These are phyloP conservation scores for Tonatia bakeri DNA, from an alignment of 2,113 vertebrate species.

Conservation along the genomic window DNA sequence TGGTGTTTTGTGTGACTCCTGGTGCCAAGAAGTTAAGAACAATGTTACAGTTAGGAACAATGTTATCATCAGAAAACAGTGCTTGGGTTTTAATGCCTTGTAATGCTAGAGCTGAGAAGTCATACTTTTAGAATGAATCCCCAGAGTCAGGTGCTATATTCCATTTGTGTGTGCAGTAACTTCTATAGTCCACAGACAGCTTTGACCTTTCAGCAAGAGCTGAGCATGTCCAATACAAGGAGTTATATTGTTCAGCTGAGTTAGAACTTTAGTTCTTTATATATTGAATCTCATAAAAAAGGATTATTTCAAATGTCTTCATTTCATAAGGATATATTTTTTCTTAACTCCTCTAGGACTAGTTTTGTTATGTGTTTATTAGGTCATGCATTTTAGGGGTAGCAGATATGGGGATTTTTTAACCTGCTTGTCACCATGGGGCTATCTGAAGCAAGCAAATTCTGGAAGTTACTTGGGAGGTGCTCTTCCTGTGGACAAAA, in stretches of 20 bases:
- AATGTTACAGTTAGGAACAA: conserved; percentile 67
- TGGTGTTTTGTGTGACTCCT: conserved; percentile 14
- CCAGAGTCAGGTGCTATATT: background rate
- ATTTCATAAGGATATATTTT: background rate
- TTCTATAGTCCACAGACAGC: conserved; percentile 25
- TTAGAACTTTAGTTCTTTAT: conserved; percentile 14
- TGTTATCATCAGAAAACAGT: conserved; percentile 59
- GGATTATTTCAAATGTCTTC: conserved; percentile 14
- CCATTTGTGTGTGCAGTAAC: conserved; percentile 4
- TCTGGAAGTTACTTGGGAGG: background rate
- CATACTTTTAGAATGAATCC: conserved; percentile 38
- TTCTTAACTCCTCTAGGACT: background rate
- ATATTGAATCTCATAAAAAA: background rate
- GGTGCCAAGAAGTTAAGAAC: conserved; percentile 50
- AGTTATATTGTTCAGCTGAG: conserved; percentile 38
- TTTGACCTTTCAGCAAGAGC: conserved; percentile 47
- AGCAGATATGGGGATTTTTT: background rate
- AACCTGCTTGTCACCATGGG: background rate
- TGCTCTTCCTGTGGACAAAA: background rate
- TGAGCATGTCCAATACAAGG: background rate
- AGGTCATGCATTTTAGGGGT: background rate
- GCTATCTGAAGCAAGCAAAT: background rate
- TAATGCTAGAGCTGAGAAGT: conserved; percentile 25
- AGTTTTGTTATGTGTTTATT: background rate
- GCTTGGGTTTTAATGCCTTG: conserved; percentile 39